A percentile compares a stretch with the other conserved stretches of the same genome.
phyloP scores from a whole-genome alignment of 2,113 vertebrate genomes.

The Hypanus sabinus region DNA sequence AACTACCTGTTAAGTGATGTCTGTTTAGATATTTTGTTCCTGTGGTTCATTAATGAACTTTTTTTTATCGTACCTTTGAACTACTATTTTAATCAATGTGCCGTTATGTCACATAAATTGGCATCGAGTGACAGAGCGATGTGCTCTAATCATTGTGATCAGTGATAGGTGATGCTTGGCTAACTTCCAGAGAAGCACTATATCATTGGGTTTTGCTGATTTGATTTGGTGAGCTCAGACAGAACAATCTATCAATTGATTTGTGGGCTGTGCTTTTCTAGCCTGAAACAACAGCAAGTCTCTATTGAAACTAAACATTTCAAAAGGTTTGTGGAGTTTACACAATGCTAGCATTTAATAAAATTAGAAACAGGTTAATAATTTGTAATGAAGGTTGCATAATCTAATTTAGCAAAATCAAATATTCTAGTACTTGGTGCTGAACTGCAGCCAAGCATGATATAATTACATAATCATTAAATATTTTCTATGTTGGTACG shows the following conservation, averaged over 20 bases:
- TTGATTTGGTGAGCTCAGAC: conserved; percentile 52
- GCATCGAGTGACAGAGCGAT: conserved; percentile 56
- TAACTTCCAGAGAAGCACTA: conserved; percentile 56
- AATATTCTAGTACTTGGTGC: background rate
- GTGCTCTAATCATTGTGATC: conserved; percentile 56
- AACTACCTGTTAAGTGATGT: background rate
- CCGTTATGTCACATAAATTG: conserved; percentile 59
- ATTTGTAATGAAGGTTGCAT: background rate
- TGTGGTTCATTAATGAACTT: background rate
- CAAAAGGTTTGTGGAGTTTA: background rate
- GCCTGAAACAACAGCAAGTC: conserved; percentile 39
- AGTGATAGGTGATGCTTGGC: conserved; percentile 60
- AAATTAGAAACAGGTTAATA: background rate
- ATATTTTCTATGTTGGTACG: conserved; percentile 38
- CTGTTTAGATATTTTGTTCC: background rate
- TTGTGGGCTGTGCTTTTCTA: conserved; percentile 50
- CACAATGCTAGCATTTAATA: background rate
- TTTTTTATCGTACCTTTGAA: conserved; percentile 42
- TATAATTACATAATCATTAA: conserved; percentile 36
- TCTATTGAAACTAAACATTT: conserved; percentile 41
- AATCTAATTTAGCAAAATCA: background rate
- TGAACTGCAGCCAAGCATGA: background rate
- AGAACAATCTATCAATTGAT: conserved; percentile 58
- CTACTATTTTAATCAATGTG: conserved; percentile 66
- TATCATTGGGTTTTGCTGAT: conserved; percentile 60